Base-by-base conservation (phyloP, 2,888 invertebrate species). In the Hecatera dysodea region DNA sequence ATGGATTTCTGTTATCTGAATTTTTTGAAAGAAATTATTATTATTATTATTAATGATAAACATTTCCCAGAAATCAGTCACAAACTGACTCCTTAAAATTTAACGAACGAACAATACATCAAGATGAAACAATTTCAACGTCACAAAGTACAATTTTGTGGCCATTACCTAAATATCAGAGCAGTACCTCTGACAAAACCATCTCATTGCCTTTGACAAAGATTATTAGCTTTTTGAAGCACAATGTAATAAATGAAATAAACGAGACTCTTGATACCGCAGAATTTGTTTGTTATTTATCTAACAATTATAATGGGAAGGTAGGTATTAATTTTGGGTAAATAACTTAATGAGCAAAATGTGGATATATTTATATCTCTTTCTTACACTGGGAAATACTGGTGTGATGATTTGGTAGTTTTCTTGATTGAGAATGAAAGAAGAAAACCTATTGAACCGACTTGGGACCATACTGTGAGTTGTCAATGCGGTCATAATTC, bases 181-280 rank as follows among this genome's bases (percentile, higher is more conserved):
- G 27, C 39, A 19, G n/a, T 56, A 33, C 72, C 74, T 75, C 75
- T 78, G 71, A 80, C 57, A 68, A 71, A 72, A 44, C 65, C 52
- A 22, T 63, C 65, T 67, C 60, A 69, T 82, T 80, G 52, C 55
- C 68, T 78, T 81, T 82, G 73, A 72, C 44, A 66, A 77, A 81
- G 72, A 78, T 78, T 78, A 83, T 83, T 82, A 81, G 69, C 78
- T 81, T 80, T 78, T 70, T 73, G 70, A 68, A 61, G 53, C 64
- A 68, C 60, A 66, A 63, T 71, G 64, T 78, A 70, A 76, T 72
- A 75, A 83, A 80, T 69, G 70, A 69, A 73, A 75, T 72, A 75
- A 83, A 80, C 66, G 72, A 68, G 60, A 27, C 36, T 33, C 61
- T n/a, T n/a, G 67, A 72, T 64, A 76, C 72, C 50, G 11, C 64